phyloP scores from a whole-genome alignment of 2,888 invertebrate species.

The Cosmia trapezina region DNA sequence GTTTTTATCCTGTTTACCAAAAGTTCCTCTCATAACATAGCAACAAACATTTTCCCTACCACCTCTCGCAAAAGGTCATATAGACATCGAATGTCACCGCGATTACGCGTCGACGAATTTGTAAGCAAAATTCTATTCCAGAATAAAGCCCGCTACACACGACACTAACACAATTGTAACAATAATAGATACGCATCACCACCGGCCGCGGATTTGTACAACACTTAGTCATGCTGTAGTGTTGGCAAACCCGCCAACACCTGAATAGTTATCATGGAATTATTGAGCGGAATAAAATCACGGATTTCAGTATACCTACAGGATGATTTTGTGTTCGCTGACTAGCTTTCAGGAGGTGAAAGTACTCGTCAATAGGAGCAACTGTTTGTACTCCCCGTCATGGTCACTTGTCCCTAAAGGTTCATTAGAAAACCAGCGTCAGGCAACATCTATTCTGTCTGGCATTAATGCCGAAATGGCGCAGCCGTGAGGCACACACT shows the following conservation, averaged over 20 bases:
- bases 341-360: not conserved
- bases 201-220: constrained; percentile 50
- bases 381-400: too few relatives aligned
- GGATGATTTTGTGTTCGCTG: not conserved
- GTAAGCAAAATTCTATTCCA: constrained; percentile 60
- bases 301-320: not conserved
- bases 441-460: too few relatives aligned
- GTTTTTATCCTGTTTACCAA: not conserved
- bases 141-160: constrained; percentile 70
- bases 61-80: constrained; percentile 42
- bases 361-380: not conserved
- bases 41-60: not conserved
- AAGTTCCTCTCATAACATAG: not conserved
- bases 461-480: too few relatives aligned
- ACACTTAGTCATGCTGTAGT: constrained; percentile 60
- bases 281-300: constrained; percentile 57
- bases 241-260: constrained; percentile 65
- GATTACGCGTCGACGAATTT: constrained; percentile 46
- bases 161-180: constrained; percentile 72
- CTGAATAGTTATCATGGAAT: constrained; percentile 66
- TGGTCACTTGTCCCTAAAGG: too few relatives aligned
- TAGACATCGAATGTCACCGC: constrained; percentile 56
- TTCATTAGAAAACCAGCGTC: too few relatives aligned
- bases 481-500: too few relatives aligned
- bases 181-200: constrained; percentile 71